Percentiles rank a stretch among this genome's conserved stretches.
phyloP scores from a whole-genome alignment of 2,888 invertebrate species.

The Lithodes maja region DNA sequence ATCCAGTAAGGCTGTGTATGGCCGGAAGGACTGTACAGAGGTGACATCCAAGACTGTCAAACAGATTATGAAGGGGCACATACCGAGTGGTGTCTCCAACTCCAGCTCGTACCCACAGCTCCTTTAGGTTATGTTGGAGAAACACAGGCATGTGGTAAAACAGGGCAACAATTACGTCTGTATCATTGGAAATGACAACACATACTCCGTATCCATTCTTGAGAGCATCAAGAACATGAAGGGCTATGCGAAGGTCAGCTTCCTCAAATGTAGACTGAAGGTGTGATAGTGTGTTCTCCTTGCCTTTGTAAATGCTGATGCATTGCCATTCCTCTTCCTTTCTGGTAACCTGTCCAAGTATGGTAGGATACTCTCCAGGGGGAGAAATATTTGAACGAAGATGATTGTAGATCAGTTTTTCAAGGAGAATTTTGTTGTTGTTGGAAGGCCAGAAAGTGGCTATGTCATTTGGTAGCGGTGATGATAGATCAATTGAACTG shows the following conservation, averaged over 20 bases:
- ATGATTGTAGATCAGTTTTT: constrained; percentile 1
- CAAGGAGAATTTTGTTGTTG: neutral
- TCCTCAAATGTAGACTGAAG: neutral
- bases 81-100: constrained; percentile 20
- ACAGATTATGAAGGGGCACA: constrained; percentile 5
- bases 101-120: constrained; percentile 4
- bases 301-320: neutral
- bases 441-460: neutral
- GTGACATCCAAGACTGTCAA: neutral
- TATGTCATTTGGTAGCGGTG: neutral
- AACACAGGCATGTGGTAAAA: neutral
- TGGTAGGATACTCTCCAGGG: neutral
- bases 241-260: constrained; percentile 21
- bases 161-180: constrained; percentile 2
- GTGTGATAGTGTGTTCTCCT: neutral
- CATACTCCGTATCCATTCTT: neutral
- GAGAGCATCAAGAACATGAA: neutral
- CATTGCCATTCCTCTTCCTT: too few species aligned
- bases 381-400: constrained; percentile 1
- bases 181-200: constrained; percentile 10
- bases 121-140: neutral
- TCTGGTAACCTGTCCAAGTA: neutral
- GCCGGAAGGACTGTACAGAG: neutral
- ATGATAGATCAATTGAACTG: neutral
- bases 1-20: neutral